Base-by-base conservation (phyloP, 2,888 invertebrate genomes). In the Orthosia gothica region DNA sequence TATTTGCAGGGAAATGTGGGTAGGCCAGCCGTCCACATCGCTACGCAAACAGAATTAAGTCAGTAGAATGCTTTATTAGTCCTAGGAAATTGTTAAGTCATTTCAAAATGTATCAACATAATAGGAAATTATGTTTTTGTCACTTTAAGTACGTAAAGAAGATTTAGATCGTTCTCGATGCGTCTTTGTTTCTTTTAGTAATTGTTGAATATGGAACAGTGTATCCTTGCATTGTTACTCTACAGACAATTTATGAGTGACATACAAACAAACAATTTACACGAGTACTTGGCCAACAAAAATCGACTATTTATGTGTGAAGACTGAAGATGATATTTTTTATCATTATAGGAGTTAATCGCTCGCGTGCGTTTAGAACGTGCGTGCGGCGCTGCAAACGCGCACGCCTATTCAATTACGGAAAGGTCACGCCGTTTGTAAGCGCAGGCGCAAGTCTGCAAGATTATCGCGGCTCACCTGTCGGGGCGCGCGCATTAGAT, bases 321-420 rank as follows among this genome's bases (percentile, higher is more conserved):
- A 73, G 71, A 79, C 70, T 74, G 76, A 87, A 77, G 79, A 86
- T 82, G 73, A 73, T 83, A 81, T 87, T 86, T 84, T 87, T 88
- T 87, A 75, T 85, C 77, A 73, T 76, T 79, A 81, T 77, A 68
- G 61, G 52, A 86, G 86, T 88, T 89, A 88, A 89, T 86, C 84
- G 91, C 85, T 95, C 88, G 95, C 95, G 96, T 95, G 95, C 93
- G 95, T 94, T 91, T 88, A 87, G 90, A 86, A 88, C 85, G 90
- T 94, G 95, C 94, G 95, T 95, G 95, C 89, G 94, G 90, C 87
- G 90, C 88, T 86, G 83, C 89, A 89, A 91, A 89, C 89, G 87
- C 92, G 93, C 92, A 93, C 94, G 94, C 94, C 95, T 94, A 94
- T 95, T 95, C 95, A 96, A 96, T 96, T 96, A 96, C 90, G 89